Base-by-base conservation (phyloP, 2,888 invertebrate genomes). In the Cosmopolites sordidus region DNA sequence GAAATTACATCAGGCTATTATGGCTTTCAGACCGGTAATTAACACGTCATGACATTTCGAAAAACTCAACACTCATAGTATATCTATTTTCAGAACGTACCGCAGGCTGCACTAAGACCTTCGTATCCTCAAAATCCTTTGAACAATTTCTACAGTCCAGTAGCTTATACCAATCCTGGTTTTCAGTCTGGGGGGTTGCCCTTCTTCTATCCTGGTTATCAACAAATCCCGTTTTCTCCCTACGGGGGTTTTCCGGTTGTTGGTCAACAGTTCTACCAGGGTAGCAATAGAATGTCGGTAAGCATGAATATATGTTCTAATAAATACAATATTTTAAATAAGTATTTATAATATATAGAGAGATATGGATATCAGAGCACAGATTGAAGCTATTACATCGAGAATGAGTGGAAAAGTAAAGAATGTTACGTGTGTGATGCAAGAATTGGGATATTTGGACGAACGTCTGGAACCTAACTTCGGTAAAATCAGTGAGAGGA, bases 371-470 rank as follows among this genome's bases (percentile, higher is more conserved):
- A 71, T 83, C 5, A 78, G 78, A 58, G 78, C 79, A n/a, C 82
- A 82, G 40, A 68, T 84, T 27, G 83, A 84, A 58, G 70, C 79
- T 9, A 72, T 83, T 62, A 78, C 81, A 3, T 75, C 79, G 1
- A 73, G 77, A 9, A 73, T 78, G 58, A 75, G 75, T 14, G 78
- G 77, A 2, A 78, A 78, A 61, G 76, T 79, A 1, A 73, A 76
- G 58, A 85, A 85, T 71, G 80, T 84, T 16, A 84, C 84, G 0
- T 85, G 85, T 68, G 83, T 85, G 30, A 84, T 85, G 83, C 84
- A 84, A 65, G 84, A 85, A 66, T 75, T 85, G 1, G 84, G 84
- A 46, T 85, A 84, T 71, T 76, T 85, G 62, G 83, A 84, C 59
- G 75, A 79, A 58, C 81, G 82, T 66, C 72, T 84, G 62, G 83